A percentile compares a stretch with the other conserved stretches of the same genome.
Conservation (phyloP, 1,140 invertebrate species). For the Brachionus paranguensis region DNA sequence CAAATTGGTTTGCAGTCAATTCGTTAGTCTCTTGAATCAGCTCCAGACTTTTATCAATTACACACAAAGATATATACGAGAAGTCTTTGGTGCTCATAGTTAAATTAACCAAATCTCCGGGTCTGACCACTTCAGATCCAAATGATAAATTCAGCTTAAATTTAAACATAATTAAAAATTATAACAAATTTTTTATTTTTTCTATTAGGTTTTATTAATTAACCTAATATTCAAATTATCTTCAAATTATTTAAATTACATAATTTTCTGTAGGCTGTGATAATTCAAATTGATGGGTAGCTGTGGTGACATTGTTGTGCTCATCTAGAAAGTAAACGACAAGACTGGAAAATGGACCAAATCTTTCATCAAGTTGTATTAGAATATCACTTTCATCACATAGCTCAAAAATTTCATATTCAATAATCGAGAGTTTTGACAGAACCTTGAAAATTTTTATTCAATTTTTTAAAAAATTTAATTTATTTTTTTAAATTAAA, state of each 20-base stretch:
- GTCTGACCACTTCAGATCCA: neutral
- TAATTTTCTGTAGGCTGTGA: neutral
- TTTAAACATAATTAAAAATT: neutral
- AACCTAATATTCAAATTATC: too few species aligned
- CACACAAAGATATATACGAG: constrained; percentile 3
- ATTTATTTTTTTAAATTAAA: neutral
- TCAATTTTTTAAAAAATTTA: neutral
- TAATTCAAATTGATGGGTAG: neutral
- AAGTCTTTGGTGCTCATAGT: neutral
- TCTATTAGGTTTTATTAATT: too few species aligned
- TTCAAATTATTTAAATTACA: neutral
- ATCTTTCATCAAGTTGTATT: neutral
- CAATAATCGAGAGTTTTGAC: neutral
- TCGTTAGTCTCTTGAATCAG: neutral
- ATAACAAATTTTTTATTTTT: neutral
- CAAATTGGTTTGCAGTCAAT: neutral
- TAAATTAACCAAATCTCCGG: neutral
- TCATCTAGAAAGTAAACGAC: neutral
- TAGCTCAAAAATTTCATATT: neutral
- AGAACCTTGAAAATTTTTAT: neutral
- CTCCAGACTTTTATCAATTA: constrained; percentile 22
- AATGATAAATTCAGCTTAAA: neutral
- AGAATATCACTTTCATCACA: neutral
- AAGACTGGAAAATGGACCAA: neutral
- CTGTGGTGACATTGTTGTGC: neutral